Conservation (phyloP, 30 jellyfish, hydroid and myxozoan species). For the Aurelia aurita complex sp. Pacific region DNA sequence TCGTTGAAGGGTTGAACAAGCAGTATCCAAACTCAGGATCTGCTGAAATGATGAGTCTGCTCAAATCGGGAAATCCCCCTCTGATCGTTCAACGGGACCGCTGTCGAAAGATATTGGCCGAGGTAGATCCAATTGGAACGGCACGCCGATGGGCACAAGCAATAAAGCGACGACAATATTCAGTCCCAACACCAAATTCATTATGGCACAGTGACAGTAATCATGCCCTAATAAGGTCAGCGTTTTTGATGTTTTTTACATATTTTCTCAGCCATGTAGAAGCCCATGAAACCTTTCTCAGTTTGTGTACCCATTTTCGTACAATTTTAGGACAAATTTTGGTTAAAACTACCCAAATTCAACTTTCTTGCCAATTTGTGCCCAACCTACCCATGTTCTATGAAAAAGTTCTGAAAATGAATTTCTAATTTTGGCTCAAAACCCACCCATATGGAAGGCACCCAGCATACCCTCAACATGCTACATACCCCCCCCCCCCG, state of each 20-base stretch:
- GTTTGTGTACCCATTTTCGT: too few relatives aligned
- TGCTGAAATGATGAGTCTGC: slow-evolving; percentile 10
- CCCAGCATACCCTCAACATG: too few relatives aligned
- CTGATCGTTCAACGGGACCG: slow-evolving; percentile 19
- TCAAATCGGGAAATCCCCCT: slow-evolving; percentile 5
- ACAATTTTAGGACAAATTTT: too few relatives aligned
- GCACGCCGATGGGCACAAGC: slow-evolving; percentile 34
- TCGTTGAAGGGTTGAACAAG: neutral
- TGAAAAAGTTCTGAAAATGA: too few relatives aligned
- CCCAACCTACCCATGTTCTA: too few relatives aligned
- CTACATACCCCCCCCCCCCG: too few relatives aligned
- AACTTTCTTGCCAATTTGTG: too few relatives aligned
- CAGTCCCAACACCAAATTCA: slow-evolving; percentile 37
- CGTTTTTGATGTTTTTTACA: neutral
- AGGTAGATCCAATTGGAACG: slow-evolving; percentile 52
- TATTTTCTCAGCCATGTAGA: too few relatives aligned
- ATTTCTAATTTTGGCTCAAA: too few relatives aligned
- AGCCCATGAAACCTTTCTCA: too few relatives aligned
- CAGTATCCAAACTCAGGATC: slow-evolving; percentile 18
- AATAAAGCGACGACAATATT: slow-evolving; percentile 16
- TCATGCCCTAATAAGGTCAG: slow-evolving; percentile 24
- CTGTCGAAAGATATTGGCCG: slow-evolving; percentile 16
- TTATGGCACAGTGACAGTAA: slow-evolving; percentile 37
- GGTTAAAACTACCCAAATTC: too few relatives aligned
- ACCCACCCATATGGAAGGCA: too few relatives aligned